Evolutionary conservation across 2,113 vertebrate genomes (phyloP).

Genomic region (Tragelaphus buxtoni): DNA sequence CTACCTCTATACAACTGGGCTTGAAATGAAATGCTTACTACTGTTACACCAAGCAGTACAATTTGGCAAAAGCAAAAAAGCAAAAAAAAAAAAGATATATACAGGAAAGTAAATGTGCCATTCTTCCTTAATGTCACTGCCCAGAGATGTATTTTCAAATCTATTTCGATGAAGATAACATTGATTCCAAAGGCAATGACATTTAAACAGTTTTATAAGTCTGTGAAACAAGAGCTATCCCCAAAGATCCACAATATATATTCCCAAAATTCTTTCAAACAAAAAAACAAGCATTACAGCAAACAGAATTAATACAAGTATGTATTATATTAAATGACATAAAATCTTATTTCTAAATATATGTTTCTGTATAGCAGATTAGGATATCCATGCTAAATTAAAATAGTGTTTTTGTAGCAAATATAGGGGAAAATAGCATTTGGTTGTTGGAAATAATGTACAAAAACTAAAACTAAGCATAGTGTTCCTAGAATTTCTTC

Average conservation of each 20-base stretch:
- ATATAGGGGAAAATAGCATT: neutral
- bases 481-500: neutral
- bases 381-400: neutral
- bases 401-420: neutral
- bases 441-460: neutral
- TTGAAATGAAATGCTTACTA: neutral
- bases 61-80: neutral
- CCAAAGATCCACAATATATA: neutral
- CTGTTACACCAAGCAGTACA: neutral
- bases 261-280: neutral
- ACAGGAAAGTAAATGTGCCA: neutral
- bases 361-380: neutral
- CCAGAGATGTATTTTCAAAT: neutral
- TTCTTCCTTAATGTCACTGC: constrained; percentile 8
- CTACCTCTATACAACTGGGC: neutral
- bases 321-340: neutral
- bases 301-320: neutral
- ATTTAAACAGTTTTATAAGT: neutral
- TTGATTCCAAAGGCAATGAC: neutral
- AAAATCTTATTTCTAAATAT: neutral
- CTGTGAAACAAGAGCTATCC: neutral
- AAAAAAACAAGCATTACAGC: neutral
- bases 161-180: neutral
- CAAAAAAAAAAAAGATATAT: neutral
- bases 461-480: neutral